phyloP scores from a whole-genome alignment of 2,888 invertebrate genomes.

The Polyommatus iphigenia region DNA sequence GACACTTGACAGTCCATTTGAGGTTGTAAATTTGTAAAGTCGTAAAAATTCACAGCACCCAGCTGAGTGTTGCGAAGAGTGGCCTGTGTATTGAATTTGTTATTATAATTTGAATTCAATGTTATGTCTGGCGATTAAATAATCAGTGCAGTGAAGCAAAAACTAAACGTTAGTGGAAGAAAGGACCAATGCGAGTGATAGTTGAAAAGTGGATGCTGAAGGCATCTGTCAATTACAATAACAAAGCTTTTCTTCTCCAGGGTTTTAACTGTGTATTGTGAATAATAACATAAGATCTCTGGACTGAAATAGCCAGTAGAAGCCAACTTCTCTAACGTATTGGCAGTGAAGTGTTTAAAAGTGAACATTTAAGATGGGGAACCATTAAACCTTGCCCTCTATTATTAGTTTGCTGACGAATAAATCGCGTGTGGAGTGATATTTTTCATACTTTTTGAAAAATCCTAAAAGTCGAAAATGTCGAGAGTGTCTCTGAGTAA shows the following conservation, averaged over 20 bases:
- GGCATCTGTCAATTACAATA: conserved; percentile 26
- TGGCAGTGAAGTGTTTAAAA: conserved; percentile 2
- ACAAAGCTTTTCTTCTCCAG: conserved; percentile 26
- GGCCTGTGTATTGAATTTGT: not conserved
- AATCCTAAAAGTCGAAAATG: conserved; percentile 53
- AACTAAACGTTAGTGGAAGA: not conserved
- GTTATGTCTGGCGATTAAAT: not conserved
- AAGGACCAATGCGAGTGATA: conserved; percentile 3
- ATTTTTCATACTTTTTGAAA: not conserved
- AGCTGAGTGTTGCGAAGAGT: conserved; percentile 27
- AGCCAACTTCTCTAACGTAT: not conserved
- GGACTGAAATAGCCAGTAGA: not conserved
- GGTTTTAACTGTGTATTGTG: conserved; percentile 14
- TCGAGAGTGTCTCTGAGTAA: conserved; percentile 74
- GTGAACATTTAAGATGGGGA: conserved; percentile 15
- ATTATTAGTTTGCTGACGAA: conserved; percentile 29
- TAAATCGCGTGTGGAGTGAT: not conserved
- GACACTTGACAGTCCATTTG: conserved; percentile 28
- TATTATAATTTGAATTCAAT: not conserved
- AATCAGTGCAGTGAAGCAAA: not conserved
- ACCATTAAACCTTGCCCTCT: conserved; percentile 28
- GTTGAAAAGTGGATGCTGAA: conserved; percentile 21
- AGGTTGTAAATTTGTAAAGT: not conserved
- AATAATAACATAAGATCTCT: conserved; percentile 19
- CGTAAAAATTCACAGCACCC: conserved; percentile 14